Percentiles rank a stretch among this genome's conserved stretches.
Evolutionary conservation across 2,797 vertebrate genomes (phyloP).

Genomic region (Pristis pectinata): DNA sequence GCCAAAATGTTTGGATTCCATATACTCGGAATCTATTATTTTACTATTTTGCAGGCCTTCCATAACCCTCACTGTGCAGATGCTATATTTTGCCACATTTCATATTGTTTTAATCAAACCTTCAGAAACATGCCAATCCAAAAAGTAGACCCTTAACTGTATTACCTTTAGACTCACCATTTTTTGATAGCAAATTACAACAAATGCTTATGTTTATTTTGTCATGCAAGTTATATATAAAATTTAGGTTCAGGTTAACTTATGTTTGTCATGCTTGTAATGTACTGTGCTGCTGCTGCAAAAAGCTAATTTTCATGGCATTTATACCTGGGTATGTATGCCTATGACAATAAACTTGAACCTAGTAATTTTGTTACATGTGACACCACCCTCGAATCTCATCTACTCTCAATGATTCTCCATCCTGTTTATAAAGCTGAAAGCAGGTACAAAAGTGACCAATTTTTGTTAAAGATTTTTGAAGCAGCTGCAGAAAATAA

Average conservation of each 20-base stretch:
- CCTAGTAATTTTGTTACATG: not conserved
- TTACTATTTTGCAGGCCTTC: not conserved
- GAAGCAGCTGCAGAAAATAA: conserved; percentile 41
- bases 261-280: no score
- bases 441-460: not conserved
- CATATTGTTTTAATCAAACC: not conserved
- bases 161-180: not conserved
- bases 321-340: no score
- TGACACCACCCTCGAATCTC: not conserved
- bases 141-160: not conserved
- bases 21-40: not conserved
- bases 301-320: no score
- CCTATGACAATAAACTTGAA: not conserved
- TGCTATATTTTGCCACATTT: not conserved
- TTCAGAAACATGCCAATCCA: not conserved
- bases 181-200: no score
- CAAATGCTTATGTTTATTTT: no score
- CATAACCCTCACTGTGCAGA: not conserved
- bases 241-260: no score
- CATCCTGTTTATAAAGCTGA: not conserved
- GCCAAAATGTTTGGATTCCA: not conserved
- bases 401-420: not conserved
- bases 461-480: not conserved
- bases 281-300: no score
- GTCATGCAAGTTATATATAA: no score